Evolutionary conservation across 2,888 invertebrate species (phyloP).

Genomic region (Cephus spinipes): DNA sequence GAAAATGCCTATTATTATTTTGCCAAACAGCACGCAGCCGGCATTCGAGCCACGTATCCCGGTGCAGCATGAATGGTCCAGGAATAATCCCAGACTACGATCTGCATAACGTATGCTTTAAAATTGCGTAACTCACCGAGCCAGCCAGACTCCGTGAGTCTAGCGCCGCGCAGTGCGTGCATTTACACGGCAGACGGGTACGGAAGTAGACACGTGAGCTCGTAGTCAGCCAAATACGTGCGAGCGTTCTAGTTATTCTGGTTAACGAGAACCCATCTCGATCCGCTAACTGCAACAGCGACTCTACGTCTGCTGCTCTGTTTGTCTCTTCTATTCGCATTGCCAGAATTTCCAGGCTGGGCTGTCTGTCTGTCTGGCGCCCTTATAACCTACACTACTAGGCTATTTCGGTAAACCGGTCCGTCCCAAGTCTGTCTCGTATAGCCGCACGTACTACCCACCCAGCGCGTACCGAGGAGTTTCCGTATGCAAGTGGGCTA

Average conservation of each 20-base stretch:
- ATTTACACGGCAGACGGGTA: background rate
- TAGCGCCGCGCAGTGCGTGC: background rate
- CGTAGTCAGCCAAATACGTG: background rate
- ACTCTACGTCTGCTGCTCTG: background rate
- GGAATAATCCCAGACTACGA: background rate
- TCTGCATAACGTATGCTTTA: background rate
- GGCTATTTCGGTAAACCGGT: background rate
- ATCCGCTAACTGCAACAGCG: background rate
- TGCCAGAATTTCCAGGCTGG: constrained; percentile 38
- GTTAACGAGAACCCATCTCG: background rate
- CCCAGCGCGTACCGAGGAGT: background rate
- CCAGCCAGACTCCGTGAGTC: background rate
- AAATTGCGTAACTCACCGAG: background rate
- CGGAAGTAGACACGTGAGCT: background rate
- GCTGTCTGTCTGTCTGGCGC: constrained; percentile 50
- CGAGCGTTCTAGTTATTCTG: background rate
- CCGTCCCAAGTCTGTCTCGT: background rate
- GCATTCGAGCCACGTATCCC: background rate
- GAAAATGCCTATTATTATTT: background rate
- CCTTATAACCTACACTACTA: background rate
- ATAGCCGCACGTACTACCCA: background rate
- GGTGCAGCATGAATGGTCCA: background rate
- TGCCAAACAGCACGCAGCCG: background rate
- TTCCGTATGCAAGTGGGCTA: background rate
- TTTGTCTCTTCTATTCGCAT: background rate